A percentile compares a stretch with the other conserved stretches of the same genome.
phyloP scores from a whole-genome alignment of 2,888 invertebrate species.

The Stictocephala bisonia region DNA sequence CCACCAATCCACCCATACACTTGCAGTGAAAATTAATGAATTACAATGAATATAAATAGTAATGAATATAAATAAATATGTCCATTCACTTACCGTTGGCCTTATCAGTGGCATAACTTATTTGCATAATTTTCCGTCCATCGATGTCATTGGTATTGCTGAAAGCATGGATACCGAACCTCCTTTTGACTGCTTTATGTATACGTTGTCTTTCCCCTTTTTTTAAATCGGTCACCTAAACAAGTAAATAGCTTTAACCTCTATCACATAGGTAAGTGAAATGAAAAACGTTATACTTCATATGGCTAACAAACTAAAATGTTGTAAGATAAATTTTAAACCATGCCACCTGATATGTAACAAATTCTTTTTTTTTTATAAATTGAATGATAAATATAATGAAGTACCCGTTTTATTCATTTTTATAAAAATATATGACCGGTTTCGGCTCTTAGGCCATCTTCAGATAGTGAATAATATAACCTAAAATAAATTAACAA shows the following conservation, averaged over 20 bases:
- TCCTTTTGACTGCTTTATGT: conserved; percentile 77
- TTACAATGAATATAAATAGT: too few species aligned
- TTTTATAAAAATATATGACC: too few species aligned
- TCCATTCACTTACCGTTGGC: neutral
- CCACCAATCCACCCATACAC: too few species aligned
- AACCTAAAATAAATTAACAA: too few species aligned
- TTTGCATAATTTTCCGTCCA: conserved; percentile 72
- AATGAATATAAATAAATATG: neutral
- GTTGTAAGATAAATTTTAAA: too few species aligned
- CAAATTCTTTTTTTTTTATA: conserved; percentile 47
- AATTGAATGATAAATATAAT: too few species aligned
- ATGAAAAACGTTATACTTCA: neutral
- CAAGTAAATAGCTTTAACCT: too few species aligned
- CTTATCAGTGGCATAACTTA: conserved; percentile 64
- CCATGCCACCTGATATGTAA: too few species aligned
- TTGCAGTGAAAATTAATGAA: neutral
- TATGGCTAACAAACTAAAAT: conserved; percentile 61
- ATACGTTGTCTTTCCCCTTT: conserved; percentile 79
- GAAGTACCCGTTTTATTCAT: too few species aligned
- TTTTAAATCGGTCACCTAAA: conserved; percentile 70
- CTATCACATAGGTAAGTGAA: too few species aligned
- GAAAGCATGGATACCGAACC: conserved; percentile 73
- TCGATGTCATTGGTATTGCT: conserved; percentile 75
- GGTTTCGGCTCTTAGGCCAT: too few species aligned
- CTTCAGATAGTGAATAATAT: too few species aligned